Base-by-base conservation (phyloP, 2,888 invertebrate genomes). In the Hyles lineata region DNA sequence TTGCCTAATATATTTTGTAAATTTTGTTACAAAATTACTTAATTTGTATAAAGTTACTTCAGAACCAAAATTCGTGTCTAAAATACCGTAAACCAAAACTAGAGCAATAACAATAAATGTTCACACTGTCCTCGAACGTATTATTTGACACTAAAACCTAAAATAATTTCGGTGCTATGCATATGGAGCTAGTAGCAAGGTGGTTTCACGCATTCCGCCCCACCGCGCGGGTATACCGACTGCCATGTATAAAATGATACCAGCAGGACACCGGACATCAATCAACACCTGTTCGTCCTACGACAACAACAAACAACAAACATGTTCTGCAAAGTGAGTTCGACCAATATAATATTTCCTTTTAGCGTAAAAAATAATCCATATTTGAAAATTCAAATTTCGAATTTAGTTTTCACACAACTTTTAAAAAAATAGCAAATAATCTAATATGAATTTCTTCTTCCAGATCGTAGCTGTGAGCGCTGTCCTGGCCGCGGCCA, bases 401-500 rank as follows among this genome's bases (percentile, higher is more conserved):
- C 61, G 17, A 29, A 61, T 32, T 6, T 7, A 3, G 2, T 29
- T 29, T 29, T 29, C 7, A 25, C 21, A 59, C 59, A 21, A 21
- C 11, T 5, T 17, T 17, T 29, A 61, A 23, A 23, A 60, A 4
- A 17, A 29, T 25, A n/a, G 0, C 15, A 58, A 70, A 52, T 52
- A 73, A 60, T 50, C 43, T 2, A 43, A 43, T 43, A 43, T 43
- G 2, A 11, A 9, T 43, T 9, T 11, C 43, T 70, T 77, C 70
- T 85, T 70, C 78, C 83, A 95, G 95, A 90, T 93, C 77, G 76
- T 94, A 79, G 87, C 91, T 74, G 81, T 95, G 76, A 84, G 90
- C 74, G 89, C 88, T 70, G 77, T 95, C 73, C 77, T 95, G 86
- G 89, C 90, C 50, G 87, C 94, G n/a, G 92, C 93, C 75, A 92